These are phyloP conservation scores for Pipistrellus nathusii DNA, from an alignment of 2,797 vertebrate species.

Conservation along the genomic window DNA sequence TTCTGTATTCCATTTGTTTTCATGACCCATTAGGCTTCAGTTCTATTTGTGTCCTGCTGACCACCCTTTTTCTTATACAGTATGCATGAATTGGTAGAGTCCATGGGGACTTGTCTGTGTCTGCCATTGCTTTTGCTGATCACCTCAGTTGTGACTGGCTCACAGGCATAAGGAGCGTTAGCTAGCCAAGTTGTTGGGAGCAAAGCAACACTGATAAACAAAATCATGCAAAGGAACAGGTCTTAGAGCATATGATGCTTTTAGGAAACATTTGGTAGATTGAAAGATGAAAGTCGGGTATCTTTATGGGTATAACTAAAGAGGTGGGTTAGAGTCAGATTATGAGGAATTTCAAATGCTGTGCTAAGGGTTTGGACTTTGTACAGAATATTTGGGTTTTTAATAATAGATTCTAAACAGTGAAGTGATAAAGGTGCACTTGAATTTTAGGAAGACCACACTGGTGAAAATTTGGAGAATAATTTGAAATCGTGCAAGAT, in stretches of 20 bases:
- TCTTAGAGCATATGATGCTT: not conserved
- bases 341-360: not conserved
- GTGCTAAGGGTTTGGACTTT: not conserved
- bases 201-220: not conserved
- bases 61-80: not conserved
- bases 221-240: not conserved
- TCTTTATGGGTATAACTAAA: not conserved
- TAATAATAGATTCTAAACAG: not conserved
- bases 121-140: not conserved
- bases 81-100: not conserved
- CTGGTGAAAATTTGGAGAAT: not conserved
- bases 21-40: not conserved
- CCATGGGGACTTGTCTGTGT: not conserved
- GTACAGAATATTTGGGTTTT: not conserved
- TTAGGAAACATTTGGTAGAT: not conserved
- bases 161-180: not conserved
- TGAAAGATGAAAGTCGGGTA: not conserved
- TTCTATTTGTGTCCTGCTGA: not conserved
- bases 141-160: not conserved
- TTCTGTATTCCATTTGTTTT: not conserved
- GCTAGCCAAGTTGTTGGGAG: not conserved
- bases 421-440: not conserved
- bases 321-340: not conserved
- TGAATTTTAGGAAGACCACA: not conserved
- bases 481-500: not conserved